Conservation (phyloP, 2,113 vertebrate species). For the Grammomys dolichurus region DNA sequence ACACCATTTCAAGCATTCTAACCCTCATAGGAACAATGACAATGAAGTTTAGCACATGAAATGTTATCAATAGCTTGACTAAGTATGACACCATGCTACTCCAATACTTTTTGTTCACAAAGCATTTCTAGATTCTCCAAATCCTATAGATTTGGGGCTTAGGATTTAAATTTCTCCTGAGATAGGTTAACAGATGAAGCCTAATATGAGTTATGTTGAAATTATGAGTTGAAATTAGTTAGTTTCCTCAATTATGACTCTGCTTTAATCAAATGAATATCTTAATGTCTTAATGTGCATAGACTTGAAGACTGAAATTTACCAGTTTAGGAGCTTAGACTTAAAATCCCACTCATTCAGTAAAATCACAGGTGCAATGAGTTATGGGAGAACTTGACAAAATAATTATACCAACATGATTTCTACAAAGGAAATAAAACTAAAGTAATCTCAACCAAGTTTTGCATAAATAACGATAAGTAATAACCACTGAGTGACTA, state of each 20-base stretch:
- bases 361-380: too few relatives aligned
- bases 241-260: background rate
- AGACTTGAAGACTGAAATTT: background rate
- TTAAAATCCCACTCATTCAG: background rate
- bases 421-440: background rate
- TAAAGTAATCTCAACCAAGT: background rate
- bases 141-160: background rate
- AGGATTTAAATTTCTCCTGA: background rate
- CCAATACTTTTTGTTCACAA: background rate
- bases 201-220: too few relatives aligned
- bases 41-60: background rate
- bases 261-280: background rate
- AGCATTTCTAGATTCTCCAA: background rate
- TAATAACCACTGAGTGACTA: background rate
- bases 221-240: background rate
- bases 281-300: too few relatives aligned
- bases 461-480: background rate
- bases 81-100: too few relatives aligned
- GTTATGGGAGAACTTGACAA: background rate
- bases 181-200: background rate
- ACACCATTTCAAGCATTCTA: background rate
- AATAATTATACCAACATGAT: background rate
- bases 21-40: too few relatives aligned
- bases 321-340: background rate
- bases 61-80: background rate